Conservation (phyloP, 23 tunicate genomes). For the Trididemnum clinides region DNA sequence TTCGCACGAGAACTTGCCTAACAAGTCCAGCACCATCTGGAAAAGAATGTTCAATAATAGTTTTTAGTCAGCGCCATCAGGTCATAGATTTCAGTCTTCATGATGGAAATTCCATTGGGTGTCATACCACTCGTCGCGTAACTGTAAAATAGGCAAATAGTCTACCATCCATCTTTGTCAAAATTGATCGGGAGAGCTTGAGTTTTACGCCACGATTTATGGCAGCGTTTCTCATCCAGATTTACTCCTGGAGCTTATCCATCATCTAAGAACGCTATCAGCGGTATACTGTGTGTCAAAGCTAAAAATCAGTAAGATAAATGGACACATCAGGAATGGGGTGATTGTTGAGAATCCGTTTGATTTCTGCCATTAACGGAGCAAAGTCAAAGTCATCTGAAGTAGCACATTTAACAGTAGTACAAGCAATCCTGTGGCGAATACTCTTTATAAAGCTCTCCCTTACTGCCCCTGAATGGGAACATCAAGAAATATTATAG, state of each 20-base stretch:
- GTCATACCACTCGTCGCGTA: neutral
- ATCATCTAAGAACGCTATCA: neutral
- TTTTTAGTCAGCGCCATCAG: neutral
- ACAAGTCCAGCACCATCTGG: neutral
- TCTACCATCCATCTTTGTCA: neutral
- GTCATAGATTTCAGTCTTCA: neutral
- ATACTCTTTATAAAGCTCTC: constrained; percentile 9
- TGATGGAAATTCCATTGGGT: neutral
- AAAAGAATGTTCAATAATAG: neutral
- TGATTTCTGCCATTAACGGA: neutral
- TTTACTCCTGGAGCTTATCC: neutral
- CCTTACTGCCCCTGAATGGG: neutral
- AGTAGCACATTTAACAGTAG: neutral
- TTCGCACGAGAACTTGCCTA: neutral
- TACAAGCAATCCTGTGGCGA: neutral
- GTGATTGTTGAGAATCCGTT: neutral
- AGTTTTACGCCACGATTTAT: neutral
- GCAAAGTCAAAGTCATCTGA: neutral
- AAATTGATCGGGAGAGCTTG: neutral
- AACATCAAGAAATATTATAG: neutral
- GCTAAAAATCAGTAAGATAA: neutral
- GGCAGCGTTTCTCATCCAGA: neutral
- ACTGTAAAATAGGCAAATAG: neutral
- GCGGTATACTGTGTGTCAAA: neutral
- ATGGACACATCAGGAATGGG: neutral